Evolutionary conservation across 2,113 vertebrate species (phyloP), one percentile per base, ranked within the genome.

Genomic region (Choloepus hoffmanni): DNA sequence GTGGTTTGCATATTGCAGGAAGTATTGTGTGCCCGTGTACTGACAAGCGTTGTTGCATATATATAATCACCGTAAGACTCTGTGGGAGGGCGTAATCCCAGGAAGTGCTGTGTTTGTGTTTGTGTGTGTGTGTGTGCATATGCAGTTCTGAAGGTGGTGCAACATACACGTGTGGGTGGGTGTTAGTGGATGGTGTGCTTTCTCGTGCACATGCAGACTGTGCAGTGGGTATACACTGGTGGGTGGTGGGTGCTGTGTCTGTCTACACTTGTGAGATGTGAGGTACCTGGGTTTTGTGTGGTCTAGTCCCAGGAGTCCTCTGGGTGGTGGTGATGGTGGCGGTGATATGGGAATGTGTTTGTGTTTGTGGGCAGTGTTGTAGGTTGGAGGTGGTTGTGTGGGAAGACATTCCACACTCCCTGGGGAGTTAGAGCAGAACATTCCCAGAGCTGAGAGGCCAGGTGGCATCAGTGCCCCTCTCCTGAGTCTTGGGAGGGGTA

Each of bases 41-140:
- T 48, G 73, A 45, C 43, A 48, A 40, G 24, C 13, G 14, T 45
- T 28, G 67, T n/a, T 70, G 16, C n/a, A 70, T n/a, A n/a, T 30
- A 36, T 19, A 36, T 36, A 19, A 36, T 70, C 33, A 36, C 1
- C 13, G 43, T 48, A 28, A 24, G 10, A 24, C 24, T 45, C 11
- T 74, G 11, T 74, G n/a, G 15, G 67, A 19, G 67, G 67, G 33
- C 13, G 14, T 74, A 74, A 45, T 28, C 43, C 43, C 72, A 45
- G 21, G 19, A 74, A 48, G 43, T 74, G 73, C 40, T 9, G 67
- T 70, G 13, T 33, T 14, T 74, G n/a, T 45, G 43, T 45, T 2
- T 2, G 5, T 2, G 24, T 26, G 19, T 12, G 11, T 0, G 9
- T 2, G 14, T 13, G 2, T n/a, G 28, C 72, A 14, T 26, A 23